These are phyloP conservation scores for Silvanus unidentatus DNA, from an alignment of 2,888 invertebrate genomes.

Conservation along the genomic window DNA sequence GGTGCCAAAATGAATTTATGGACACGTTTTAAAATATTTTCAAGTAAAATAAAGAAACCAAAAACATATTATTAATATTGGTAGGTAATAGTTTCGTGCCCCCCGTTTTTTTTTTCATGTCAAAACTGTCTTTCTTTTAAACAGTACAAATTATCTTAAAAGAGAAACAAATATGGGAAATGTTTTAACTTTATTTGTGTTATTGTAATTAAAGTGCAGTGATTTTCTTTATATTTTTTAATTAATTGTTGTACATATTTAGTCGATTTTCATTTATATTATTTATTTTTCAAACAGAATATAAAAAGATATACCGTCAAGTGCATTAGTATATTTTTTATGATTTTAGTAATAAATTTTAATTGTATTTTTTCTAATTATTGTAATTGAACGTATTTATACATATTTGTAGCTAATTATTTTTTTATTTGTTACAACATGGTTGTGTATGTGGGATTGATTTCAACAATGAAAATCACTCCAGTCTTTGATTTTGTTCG, in stretches of 20 bases:
- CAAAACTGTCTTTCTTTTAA: conserved; percentile 17
- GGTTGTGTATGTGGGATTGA: not conserved
- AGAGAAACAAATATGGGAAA: conserved; percentile 11
- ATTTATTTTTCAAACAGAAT: conserved; percentile 22
- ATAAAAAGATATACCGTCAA: conserved; percentile 28
- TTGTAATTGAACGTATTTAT: conserved; percentile 14
- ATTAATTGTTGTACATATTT: conserved; percentile 19
- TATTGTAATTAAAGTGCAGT: conserved; percentile 21
- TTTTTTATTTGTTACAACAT: conserved; percentile 12
- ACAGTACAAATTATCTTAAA: conserved; percentile 25
- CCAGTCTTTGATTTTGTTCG: too few species aligned
- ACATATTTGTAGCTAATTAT: conserved; percentile 16
- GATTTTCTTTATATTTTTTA: conserved; percentile 14
- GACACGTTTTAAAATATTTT: conserved; percentile 14
- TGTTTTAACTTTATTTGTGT: conserved; percentile 13
- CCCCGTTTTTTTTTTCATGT: conserved; percentile 2
- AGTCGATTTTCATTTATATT: conserved; percentile 15
- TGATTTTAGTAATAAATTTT: too few species aligned
- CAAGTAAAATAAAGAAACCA: conserved; percentile 7
- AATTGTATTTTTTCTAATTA: too few species aligned
- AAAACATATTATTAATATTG: not conserved
- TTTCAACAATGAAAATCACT: too few species aligned
- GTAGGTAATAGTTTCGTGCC: conserved; percentile 3
- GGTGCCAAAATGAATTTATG: conserved; percentile 23
- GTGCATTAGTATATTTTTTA: conserved; percentile 31